phyloP scores from a whole-genome alignment of 2,888 invertebrate species.

The Agelastica alni region DNA sequence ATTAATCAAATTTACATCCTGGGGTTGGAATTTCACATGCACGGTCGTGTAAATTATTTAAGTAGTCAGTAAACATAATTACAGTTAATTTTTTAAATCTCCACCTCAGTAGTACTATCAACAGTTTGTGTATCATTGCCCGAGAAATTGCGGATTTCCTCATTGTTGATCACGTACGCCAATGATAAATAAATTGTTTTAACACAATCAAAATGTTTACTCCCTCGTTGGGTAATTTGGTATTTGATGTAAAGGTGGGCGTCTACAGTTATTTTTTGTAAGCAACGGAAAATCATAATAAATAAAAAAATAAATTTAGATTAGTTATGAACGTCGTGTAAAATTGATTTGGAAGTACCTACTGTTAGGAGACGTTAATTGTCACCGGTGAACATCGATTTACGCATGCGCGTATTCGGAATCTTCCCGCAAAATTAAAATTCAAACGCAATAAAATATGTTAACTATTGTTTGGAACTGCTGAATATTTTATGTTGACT shows the following conservation, averaged over 20 bases:
- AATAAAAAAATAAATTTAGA: too few species aligned
- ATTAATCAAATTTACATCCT: constrained; percentile 42
- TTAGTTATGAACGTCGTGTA: too few species aligned
- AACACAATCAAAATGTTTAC: constrained; percentile 31
- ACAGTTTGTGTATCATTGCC: constrained; percentile 2
- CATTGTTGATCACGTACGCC: constrained; percentile 28
- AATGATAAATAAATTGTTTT: constrained; percentile 33
- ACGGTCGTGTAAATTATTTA: not conserved
- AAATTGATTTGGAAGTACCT: too few species aligned
- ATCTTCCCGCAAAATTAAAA: too few species aligned
- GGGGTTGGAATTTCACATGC: constrained; percentile 27
- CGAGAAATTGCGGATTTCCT: constrained; percentile 23
- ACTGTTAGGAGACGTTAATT: too few species aligned
- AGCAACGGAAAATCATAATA: too few species aligned
- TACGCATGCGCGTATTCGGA: too few species aligned
- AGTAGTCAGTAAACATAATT: not conserved
- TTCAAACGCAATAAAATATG: too few species aligned
- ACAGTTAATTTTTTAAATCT: constrained; percentile 10
- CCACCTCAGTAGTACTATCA: not conserved
- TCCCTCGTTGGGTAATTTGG: constrained; percentile 31
- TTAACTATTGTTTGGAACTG: too few species aligned
- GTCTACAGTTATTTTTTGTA: too few species aligned
- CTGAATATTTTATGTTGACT: too few species aligned
- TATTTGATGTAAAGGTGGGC: constrained; percentile 3
- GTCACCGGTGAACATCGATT: too few species aligned